Percentiles rank a stretch among this genome's conserved stretches.
Evolutionary conservation across 2,888 invertebrate genomes (phyloP).

Genomic region (Tiphia femorata): DNA sequence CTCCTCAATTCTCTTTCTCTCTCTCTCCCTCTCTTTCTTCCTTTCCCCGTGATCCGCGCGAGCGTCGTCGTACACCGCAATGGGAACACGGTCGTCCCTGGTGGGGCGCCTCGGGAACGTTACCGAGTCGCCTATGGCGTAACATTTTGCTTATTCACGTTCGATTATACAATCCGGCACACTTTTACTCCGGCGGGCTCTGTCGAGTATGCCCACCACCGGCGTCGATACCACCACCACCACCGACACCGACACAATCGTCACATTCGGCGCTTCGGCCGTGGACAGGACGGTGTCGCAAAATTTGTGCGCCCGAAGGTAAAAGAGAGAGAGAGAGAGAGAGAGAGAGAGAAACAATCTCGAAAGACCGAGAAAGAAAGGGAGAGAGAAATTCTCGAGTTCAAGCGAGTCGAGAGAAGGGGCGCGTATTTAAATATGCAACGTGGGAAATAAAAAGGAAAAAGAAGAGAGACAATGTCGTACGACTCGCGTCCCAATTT

Average conservation of each 20-base stretch:
- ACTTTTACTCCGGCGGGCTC: constrained; percentile 62
- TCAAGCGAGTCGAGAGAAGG: too few relatives aligned
- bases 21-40: constrained; percentile 1
- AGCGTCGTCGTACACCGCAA: constrained; percentile 48
- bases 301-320: neutral
- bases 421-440: too few relatives aligned
- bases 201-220: constrained; percentile 13
- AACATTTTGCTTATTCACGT: constrained; percentile 69
- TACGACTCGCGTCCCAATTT: too few relatives aligned
- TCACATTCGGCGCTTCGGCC: neutral
- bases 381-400: neutral
- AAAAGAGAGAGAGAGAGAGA: neutral
- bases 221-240: neutral
- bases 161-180: constrained; percentile 69
- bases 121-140: constrained; percentile 68
- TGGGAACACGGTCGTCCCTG: constrained; percentile 54
- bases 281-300: constrained; percentile 1
- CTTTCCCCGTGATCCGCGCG: constrained; percentile 16
- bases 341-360: neutral
- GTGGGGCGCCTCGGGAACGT: constrained; percentile 44
- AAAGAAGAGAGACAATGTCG: too few relatives aligned
- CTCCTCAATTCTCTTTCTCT: too few relatives aligned
- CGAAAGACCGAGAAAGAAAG: neutral
- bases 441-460: too few relatives aligned
- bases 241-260: neutral